Base-by-base conservation (phyloP, 1,140 invertebrate species). In the Calosoma granatense region DNA sequence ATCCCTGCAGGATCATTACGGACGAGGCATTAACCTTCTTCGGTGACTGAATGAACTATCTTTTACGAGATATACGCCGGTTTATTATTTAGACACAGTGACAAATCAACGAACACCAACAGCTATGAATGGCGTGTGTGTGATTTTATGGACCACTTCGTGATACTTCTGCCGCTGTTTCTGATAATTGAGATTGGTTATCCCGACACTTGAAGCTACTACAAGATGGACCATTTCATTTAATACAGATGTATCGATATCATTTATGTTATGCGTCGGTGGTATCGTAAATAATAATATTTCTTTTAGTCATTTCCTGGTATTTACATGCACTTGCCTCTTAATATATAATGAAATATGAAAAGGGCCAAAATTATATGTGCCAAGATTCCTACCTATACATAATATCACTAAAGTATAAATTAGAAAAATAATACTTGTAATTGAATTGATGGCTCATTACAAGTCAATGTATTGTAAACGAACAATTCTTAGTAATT, bases 41-140 rank as follows among this genome's bases (percentile, higher is more conserved):
- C 41, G 41, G 9, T 47, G 17, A 9, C 41, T 17, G 41, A 47
- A 47, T 47, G 41, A 47, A 47, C 41, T 47, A 47, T 47, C 41
- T 47, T 47, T 47, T 47, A 47, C 41, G 41, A 47, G 9, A 47
- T 12, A 47, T 47, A 17, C 41, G 41, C 6, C 15, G 41, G 41
- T 47, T 47, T 47, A 47, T 47, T 47, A 47, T 47, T 47, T 47
- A 47, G 41, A 47, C 41, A 17, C 6, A 47, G 3, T 17, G 41
- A 47, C 41, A 47, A 47, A 47, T 47, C 41, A 47, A 17, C 41
- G 9, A 6, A 6, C 15, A 47, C 41, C 41, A 47, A 12, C 3
- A 47, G 4, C 41, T 6, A 30, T 30, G 26, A 30, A 30, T 30
- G 26, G 26, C 26, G 4, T 14, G 26, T 14, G 26, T 30, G 26